These are phyloP conservation scores for Scaptomyza flava DNA, from an alignment of 2,888 invertebrate species.

Conservation along the genomic window DNA sequence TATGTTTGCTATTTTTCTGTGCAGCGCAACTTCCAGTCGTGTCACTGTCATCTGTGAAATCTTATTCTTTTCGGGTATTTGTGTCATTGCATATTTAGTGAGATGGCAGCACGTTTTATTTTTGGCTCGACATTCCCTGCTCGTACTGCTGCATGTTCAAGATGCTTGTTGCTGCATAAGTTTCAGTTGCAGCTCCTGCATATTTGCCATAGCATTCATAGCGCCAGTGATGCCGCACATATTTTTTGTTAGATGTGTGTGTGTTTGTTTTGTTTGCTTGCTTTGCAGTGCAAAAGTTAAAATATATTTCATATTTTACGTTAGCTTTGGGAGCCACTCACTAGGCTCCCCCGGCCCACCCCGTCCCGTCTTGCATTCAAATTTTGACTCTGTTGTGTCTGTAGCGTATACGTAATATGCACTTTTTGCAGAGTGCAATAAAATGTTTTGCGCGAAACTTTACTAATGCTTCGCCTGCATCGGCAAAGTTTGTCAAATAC, in stretches of 20 bases:
- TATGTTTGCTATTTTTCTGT: background rate
- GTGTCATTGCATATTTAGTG: constrained; percentile 69
- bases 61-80: constrained; percentile 45
- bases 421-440: constrained; percentile 74
- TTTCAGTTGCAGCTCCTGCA: constrained; percentile 49
- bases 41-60: constrained; percentile 4
- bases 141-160: constrained; percentile 49
- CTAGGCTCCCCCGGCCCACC: background rate
- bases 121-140: constrained; percentile 24
- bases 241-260: constrained; percentile 39
- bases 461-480: constrained; percentile 50
- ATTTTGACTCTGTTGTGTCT: constrained; percentile 34
- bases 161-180: constrained; percentile 43
- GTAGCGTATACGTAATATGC: constrained; percentile 64
- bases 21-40: constrained; percentile 4
- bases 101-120: constrained; percentile 22
- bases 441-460: constrained; percentile 74
- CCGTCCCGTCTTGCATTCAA: background rate
- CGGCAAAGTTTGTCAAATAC: constrained; percentile 60
- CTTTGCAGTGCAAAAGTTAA: constrained; percentile 62
- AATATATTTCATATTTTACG: constrained; percentile 82
- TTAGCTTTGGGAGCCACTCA: constrained; percentile 72
- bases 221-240: constrained; percentile 60
- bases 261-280: constrained; percentile 11
- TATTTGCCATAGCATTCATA: constrained; percentile 50